These are phyloP conservation scores for Bombus superbus DNA, from an alignment of 1,140 invertebrate genomes.

Conservation along the genomic window DNA sequence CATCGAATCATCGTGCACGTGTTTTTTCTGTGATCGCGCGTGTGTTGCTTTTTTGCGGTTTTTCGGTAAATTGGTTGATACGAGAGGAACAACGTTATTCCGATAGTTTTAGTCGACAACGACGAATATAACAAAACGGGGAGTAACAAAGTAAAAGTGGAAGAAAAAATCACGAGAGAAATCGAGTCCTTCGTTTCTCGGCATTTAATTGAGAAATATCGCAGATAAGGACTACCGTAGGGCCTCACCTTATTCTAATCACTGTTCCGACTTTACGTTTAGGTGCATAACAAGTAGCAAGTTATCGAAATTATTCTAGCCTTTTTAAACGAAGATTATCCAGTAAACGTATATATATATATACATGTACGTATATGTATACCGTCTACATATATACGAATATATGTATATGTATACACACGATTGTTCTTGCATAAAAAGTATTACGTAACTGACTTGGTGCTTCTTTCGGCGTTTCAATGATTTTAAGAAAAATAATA, in stretches of 20 bases:
- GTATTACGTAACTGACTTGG: slow-evolving; percentile 42
- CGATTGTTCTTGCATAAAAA: slow-evolving; percentile 43
- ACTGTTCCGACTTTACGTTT: slow-evolving; percentile 51
- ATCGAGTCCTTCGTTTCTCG: slow-evolving; percentile 31
- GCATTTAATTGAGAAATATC: background rate
- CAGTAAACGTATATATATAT: slow-evolving; percentile 42
- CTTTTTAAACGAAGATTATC: slow-evolving; percentile 46
- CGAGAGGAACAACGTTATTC: slow-evolving; percentile 8
- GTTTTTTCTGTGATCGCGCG: slow-evolving; percentile 31
- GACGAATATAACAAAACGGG: background rate
- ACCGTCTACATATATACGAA: slow-evolving; percentile 39
- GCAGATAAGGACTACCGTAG: slow-evolving; percentile 33
- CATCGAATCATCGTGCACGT: background rate
- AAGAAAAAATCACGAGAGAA: background rate
- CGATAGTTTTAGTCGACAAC: slow-evolving; percentile 15
- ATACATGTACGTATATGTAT: slow-evolving; percentile 47
- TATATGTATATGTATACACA: slow-evolving; percentile 44
- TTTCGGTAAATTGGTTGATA: slow-evolving; percentile 47
- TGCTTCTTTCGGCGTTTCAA: slow-evolving; percentile 4
- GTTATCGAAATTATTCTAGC: slow-evolving; percentile 58
- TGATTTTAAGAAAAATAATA: background rate
- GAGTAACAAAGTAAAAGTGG: too few species aligned
- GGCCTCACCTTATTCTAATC: slow-evolving; percentile 54
- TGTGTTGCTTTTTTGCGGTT: slow-evolving; percentile 18
- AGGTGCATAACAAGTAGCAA: slow-evolving; percentile 50